These are phyloP conservation scores for Ciconia stormi DNA, from an alignment of 2,113 vertebrate genomes.

Conservation along the genomic window DNA sequence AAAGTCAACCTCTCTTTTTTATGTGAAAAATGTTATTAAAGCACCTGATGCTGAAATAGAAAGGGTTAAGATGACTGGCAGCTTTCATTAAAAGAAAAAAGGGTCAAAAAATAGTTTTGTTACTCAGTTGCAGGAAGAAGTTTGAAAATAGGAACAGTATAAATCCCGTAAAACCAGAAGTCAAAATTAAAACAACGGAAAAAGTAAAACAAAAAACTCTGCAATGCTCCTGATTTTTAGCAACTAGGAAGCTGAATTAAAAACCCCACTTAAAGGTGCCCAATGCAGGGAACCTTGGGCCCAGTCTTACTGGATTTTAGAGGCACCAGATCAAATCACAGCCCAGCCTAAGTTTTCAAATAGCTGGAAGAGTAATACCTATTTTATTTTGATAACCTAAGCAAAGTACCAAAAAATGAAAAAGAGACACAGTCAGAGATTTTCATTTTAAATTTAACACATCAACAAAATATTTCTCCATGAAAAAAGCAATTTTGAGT, in stretches of 20 bases:
- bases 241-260: neutral
- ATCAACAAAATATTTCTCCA: conserved; percentile 27
- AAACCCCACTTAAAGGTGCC: neutral
- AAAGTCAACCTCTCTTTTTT: neutral
- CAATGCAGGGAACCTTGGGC: neutral
- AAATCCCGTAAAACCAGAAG: neutral
- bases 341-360: neutral
- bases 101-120: neutral
- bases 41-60: neutral
- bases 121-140: neutral
- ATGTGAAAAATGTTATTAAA: neutral
- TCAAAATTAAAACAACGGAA: neutral
- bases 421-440: neutral
- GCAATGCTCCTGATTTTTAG: neutral
- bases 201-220: neutral
- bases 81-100: neutral
- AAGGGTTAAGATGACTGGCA: neutral
- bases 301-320: neutral
- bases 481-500: conserved; percentile 39
- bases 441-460: conserved; percentile 42
- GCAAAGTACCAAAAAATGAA: neutral
- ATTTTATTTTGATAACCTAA: conserved; percentile 18
- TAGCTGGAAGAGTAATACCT: neutral
- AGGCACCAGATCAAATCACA: neutral
- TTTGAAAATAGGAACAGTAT: neutral